Conservation (phyloP, 2,113 vertebrate species). For the Xerus inauris region DNA sequence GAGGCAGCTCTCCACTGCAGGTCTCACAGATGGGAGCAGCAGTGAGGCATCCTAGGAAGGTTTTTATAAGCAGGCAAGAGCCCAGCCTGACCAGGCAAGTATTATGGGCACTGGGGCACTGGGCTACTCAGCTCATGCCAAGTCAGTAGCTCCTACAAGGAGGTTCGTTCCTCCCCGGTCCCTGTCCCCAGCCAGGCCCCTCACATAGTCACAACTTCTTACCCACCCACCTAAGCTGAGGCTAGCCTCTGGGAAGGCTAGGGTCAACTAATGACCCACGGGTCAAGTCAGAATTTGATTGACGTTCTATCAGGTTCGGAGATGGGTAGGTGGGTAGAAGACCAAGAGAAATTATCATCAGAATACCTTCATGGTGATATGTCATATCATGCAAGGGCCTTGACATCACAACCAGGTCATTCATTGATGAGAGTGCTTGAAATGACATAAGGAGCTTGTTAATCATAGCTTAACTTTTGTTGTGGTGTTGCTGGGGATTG, state of each 20-base stretch:
- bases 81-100: background rate
- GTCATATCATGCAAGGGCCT: background rate
- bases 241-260: background rate
- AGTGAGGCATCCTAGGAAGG: background rate
- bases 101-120: too few relatives aligned
- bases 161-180: background rate
- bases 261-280: background rate
- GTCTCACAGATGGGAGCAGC: background rate
- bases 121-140: background rate
- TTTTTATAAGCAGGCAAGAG: background rate
- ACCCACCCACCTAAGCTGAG: background rate
- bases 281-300: background rate
- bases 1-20: background rate
- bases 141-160: background rate
- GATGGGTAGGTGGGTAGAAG: background rate
- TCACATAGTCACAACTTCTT: background rate
- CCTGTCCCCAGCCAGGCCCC: background rate
- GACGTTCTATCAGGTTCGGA: background rate
- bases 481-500: background rate
- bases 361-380: background rate
- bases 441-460: background rate
- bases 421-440: background rate
- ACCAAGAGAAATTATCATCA: background rate
- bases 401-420: background rate
- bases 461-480: background rate